These are phyloP conservation scores for Rhea pennata DNA, from an alignment of 2,113 vertebrate genomes.

Conservation along the genomic window DNA sequence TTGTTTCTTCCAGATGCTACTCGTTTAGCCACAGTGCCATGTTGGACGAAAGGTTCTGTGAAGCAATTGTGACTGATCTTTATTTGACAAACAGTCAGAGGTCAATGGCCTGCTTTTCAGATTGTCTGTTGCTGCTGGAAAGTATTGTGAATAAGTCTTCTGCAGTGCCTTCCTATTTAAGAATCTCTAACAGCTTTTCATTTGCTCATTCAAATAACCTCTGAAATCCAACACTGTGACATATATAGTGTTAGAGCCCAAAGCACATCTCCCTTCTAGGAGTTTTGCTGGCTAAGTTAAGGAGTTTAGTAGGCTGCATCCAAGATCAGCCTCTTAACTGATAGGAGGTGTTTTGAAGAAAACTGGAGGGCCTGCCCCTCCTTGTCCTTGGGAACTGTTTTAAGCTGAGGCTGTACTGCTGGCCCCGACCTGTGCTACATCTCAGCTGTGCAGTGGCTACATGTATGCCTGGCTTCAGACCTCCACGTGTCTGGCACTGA, in stretches of 20 bases:
- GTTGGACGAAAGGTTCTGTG: conserved; percentile 5
- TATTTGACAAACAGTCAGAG: background rate
- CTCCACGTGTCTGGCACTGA: too few relatives aligned
- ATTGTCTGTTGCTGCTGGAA: background rate
- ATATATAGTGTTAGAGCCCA: background rate
- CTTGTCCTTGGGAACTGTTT: too few relatives aligned
- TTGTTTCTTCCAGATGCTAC: background rate
- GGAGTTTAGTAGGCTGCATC: too few relatives aligned
- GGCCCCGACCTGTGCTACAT: too few relatives aligned
- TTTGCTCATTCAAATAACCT: background rate
- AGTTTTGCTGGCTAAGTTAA: too few relatives aligned
- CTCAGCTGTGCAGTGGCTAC: too few relatives aligned
- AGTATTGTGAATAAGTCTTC: background rate
- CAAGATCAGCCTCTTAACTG: too few relatives aligned
- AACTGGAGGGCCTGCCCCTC: too few relatives aligned
- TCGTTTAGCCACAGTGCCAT: background rate
- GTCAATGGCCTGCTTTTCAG: background rate
- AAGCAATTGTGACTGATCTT: conserved; percentile 8
- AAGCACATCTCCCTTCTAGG: too few relatives aligned
- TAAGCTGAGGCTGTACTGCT: too few relatives aligned
- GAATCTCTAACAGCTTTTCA: background rate
- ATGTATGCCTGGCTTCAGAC: too few relatives aligned
- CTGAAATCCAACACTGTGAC: background rate
- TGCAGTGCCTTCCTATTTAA: background rate
- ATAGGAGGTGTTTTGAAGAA: too few relatives aligned